A percentile compares a stretch with the other conserved stretches of the same genome.
Evolutionary conservation across 2,888 invertebrate species (phyloP).

Genomic region (Mesoligia furuncula): DNA sequence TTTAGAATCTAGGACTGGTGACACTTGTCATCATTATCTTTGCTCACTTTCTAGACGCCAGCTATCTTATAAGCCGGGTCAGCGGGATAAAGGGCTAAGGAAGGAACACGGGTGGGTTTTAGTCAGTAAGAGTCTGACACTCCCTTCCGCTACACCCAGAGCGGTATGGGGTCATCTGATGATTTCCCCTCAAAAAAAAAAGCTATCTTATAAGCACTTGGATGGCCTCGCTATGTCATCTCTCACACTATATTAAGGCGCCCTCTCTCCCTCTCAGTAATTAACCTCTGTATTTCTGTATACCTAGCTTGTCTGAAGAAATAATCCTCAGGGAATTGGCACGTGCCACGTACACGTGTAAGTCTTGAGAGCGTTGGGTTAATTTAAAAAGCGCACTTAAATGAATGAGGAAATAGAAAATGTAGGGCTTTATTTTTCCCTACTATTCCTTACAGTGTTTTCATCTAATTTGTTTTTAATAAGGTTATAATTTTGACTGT

Average conservation of each 20-base stretch:
- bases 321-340: slow-evolving; percentile 25
- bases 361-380: not conserved
- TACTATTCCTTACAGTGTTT: not conserved
- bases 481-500: not conserved
- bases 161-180: no score
- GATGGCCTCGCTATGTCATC: not conserved
- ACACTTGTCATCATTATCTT: not conserved
- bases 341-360: slow-evolving; percentile 24
- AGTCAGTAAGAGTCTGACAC: no score
- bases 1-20: not conserved
- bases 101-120: no score
- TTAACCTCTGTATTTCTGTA: not conserved
- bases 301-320: not conserved
- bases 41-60: not conserved
- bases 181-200: no score
- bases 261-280: slow-evolving; percentile 31
- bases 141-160: no score
- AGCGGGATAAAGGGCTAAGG: no score
- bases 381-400: slow-evolving; percentile 19
- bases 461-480: no score
- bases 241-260: not conserved
- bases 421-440: not conserved
- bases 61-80: no score
- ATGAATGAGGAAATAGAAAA: slow-evolving; percentile 5
- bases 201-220: not conserved